Conservation (phyloP, 2,888 invertebrate species). For the Hydrotaea diabolus region DNA sequence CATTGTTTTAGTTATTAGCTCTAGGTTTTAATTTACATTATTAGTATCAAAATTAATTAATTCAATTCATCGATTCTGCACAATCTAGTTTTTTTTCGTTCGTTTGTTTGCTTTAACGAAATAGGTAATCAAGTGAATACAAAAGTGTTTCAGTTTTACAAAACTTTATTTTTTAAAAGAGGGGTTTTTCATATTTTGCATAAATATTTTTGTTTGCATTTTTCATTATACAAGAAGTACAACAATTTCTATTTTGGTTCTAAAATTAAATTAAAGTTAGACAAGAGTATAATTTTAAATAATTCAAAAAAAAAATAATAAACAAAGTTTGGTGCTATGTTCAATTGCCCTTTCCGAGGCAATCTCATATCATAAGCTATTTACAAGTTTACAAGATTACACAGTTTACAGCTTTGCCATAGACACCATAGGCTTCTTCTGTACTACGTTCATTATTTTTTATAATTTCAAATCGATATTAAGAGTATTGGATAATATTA, state of each 20-base stretch:
- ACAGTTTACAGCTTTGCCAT: slow-evolving; percentile 27
- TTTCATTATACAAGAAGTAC: slow-evolving; percentile 47
- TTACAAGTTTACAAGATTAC: slow-evolving; percentile 15
- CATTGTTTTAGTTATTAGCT: slow-evolving; percentile 3
- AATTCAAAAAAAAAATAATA: slow-evolving; percentile 27
- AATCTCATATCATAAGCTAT: slow-evolving; percentile 7
- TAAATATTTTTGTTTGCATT: slow-evolving; percentile 14
- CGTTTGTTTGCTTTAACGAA: neutral
- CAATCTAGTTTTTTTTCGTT: slow-evolving; percentile 53
- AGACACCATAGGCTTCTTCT: slow-evolving; percentile 53
- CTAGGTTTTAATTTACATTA: slow-evolving; percentile 9
- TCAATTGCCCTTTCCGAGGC: neutral
- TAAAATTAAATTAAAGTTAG: slow-evolving; percentile 28
- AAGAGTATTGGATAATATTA: slow-evolving; percentile 41
- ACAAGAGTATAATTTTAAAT: neutral
- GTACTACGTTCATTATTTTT: slow-evolving; percentile 31
- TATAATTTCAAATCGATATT: neutral
- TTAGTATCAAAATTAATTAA: slow-evolving; percentile 38
- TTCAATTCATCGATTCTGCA: slow-evolving; percentile 67
- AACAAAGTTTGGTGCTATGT: slow-evolving; percentile 52
- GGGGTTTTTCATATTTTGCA: slow-evolving; percentile 6
- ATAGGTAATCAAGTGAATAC: slow-evolving; percentile 36
- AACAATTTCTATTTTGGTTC: slow-evolving; percentile 63
- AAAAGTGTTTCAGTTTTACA: slow-evolving; percentile 17
- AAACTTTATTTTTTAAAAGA: slow-evolving; percentile 39